Evolutionary conservation across 2,113 vertebrate genomes (phyloP).

Genomic region (Carlito syrichta): DNA sequence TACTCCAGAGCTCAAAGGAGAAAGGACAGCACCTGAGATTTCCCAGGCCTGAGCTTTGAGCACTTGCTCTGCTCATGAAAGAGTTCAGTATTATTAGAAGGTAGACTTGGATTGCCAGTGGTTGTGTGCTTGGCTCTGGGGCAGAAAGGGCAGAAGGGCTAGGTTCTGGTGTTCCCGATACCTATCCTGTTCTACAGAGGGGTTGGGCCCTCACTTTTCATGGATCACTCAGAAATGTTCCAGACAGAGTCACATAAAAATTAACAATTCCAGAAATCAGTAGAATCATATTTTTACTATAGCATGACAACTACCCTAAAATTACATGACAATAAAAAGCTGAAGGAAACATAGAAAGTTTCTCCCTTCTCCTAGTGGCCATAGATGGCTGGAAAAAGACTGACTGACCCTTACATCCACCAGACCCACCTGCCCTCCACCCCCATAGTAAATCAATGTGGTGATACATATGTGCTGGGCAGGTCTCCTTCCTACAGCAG

Average conservation of each 20-base stretch:
- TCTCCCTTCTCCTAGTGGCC: not conserved
- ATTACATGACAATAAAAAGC: not conserved
- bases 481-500: not conserved
- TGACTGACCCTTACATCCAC: not conserved
- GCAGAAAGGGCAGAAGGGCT: not conserved
- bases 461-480: not conserved
- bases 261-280: conserved; percentile 15
- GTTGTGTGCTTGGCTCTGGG: not conserved
- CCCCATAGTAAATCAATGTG: no score
- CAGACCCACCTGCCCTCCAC: not conserved
- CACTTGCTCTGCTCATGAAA: not conserved
- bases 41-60: not conserved
- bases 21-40: not conserved
- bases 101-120: not conserved
- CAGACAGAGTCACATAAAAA: not conserved
- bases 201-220: not conserved
- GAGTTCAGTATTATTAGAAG: no score
- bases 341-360: not conserved
- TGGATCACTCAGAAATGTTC: not conserved
- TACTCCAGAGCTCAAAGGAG: not conserved
- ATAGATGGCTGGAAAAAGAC: not conserved
- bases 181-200: not conserved
- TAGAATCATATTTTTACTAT: not conserved
- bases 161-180: not conserved
- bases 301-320: not conserved